Conservation (phyloP, 2,888 invertebrate species). For the Himalopsyche kuldschensis region DNA sequence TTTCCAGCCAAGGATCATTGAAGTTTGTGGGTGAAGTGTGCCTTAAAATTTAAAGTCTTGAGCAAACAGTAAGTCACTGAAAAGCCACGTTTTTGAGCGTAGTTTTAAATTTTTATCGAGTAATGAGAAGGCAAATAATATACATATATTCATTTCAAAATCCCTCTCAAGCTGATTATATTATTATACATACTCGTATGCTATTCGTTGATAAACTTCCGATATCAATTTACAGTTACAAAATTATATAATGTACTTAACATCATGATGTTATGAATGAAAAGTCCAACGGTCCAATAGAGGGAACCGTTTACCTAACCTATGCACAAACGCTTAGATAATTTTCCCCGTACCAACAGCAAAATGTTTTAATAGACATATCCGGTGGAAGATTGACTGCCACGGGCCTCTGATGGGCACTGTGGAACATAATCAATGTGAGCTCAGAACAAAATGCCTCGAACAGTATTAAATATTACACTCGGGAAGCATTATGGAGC, state of each 20-base stretch:
- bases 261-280: not conserved
- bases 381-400: not conserved
- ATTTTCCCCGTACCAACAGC: not conserved
- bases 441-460: not conserved
- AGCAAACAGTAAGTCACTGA: too few relatives aligned
- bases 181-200: too few relatives aligned
- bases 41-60: too few relatives aligned
- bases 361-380: not conserved
- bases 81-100: too few relatives aligned
- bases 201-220: too few relatives aligned
- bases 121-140: too few relatives aligned
- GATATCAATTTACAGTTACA: too few relatives aligned
- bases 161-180: too few relatives aligned
- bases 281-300: not conserved
- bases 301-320: not conserved
- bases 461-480: not conserved
- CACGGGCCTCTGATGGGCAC: not conserved
- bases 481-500: not conserved
- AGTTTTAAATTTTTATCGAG: too few relatives aligned
- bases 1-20: too few relatives aligned
- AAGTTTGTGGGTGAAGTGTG: too few relatives aligned
- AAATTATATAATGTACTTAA: not conserved
- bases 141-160: too few relatives aligned
- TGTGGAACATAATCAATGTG: not conserved
- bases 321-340: not conserved